Conservation (phyloP, 2,113 vertebrate genomes). For the Hipposideros armiger region DNA sequence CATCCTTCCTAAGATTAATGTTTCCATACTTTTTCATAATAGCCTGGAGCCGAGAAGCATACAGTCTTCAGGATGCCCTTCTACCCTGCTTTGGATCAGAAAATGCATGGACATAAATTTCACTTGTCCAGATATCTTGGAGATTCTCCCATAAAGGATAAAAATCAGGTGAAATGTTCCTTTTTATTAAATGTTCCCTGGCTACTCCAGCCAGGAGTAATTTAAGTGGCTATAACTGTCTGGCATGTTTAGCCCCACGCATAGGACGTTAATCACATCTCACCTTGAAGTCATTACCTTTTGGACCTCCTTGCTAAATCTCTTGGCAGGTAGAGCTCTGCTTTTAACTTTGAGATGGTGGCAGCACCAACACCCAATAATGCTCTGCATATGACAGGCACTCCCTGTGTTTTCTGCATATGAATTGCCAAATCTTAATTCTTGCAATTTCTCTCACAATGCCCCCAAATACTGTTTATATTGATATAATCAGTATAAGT, state of each 20-base stretch:
- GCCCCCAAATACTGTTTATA: not conserved
- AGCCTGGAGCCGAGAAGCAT: not conserved
- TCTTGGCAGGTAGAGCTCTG: not conserved
- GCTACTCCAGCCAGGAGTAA: not conserved
- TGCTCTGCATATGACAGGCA: not conserved
- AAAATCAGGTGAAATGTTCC: slow-evolving; percentile 14
- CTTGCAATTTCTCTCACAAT: not conserved
- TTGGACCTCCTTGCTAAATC: not conserved
- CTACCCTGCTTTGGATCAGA: slow-evolving; percentile 2
- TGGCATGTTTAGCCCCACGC: not conserved
- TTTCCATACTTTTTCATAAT: not conserved
- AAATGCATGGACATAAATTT: slow-evolving; percentile 17
- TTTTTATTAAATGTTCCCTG: not conserved
- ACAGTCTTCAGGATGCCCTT: not conserved
- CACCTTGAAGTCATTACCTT: slow-evolving; percentile 41
- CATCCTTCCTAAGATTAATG: not conserved
- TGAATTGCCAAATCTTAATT: not conserved
- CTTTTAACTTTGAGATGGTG: not conserved
- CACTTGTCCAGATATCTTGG: not conserved
- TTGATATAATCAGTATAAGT: not conserved
- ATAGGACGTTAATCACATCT: slow-evolving; percentile 8
- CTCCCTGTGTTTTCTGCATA: not conserved
- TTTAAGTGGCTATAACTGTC: slow-evolving; percentile 20
- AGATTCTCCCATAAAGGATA: slow-evolving; percentile 20
- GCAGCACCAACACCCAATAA: accelerated